A percentile compares a stretch with the other conserved stretches of the same genome.
Evolutionary conservation across 2,797 vertebrate species (phyloP).

Genomic region (Ispidina picta): DNA sequence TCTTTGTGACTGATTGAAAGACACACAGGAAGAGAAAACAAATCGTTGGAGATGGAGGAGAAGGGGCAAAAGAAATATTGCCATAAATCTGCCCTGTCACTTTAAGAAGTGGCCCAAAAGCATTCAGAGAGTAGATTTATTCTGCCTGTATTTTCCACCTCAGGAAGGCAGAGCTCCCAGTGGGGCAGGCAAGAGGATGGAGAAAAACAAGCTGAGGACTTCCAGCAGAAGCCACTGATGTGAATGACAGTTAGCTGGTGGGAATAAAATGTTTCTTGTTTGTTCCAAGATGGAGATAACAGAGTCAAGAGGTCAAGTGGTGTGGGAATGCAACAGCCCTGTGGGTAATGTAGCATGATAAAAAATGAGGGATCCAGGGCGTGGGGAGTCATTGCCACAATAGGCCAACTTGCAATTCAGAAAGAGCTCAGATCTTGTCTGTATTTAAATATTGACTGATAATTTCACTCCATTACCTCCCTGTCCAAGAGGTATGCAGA

Average conservation of each 20-base stretch:
- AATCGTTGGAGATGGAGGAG: not conserved
- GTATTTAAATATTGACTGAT: slow-evolving; percentile 67
- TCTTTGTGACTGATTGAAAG: slow-evolving; percentile 12
- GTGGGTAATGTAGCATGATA: slow-evolving; percentile 82
- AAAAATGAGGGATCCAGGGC: slow-evolving; percentile 75
- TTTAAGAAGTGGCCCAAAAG: slow-evolving; percentile 17
- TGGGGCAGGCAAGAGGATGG: not conserved
- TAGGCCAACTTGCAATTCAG: slow-evolving; percentile 1
- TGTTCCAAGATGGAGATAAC: slow-evolving; percentile 79
- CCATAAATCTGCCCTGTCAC: slow-evolving; percentile 5
- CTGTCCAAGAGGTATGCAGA: slow-evolving; percentile 40
- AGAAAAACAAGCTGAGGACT: not conserved
- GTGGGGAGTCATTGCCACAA: not conserved
- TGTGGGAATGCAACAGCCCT: slow-evolving; percentile 79
- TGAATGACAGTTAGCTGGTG: slow-evolving; percentile 63
- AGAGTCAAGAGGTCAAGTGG: slow-evolving; percentile 85
- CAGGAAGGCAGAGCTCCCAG: slow-evolving; percentile 25
- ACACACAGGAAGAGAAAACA: not conserved
- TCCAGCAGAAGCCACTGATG: slow-evolving; percentile 42
- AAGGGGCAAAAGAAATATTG: not conserved
- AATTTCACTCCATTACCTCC: slow-evolving; percentile 65
- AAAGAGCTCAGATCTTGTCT: slow-evolving; percentile 68
- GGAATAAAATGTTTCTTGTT: slow-evolving; percentile 79
- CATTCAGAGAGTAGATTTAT: not conserved
- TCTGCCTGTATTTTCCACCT: not conserved